A percentile compares a stretch with the other conserved stretches of the same genome.
phyloP scores from a whole-genome alignment of 53 echinoderm and acorn worm genomes.

The Astropecten irregularis region DNA sequence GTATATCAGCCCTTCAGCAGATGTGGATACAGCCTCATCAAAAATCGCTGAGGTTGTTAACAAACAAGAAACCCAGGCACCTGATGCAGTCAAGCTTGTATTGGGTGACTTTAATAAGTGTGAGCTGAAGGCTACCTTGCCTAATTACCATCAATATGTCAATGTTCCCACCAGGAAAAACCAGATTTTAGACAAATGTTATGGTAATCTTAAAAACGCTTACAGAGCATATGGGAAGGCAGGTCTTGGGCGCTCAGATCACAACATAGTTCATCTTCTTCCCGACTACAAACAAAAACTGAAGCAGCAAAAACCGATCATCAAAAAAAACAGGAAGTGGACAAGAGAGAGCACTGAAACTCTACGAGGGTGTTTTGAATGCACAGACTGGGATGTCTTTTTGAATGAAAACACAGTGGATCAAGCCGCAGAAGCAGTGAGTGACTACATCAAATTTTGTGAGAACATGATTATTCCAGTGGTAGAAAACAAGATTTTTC shows the following conservation, averaged over 20 bases:
- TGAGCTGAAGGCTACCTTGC: constrained; percentile 10
- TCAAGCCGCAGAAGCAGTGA: constrained; percentile 12
- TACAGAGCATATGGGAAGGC: constrained; percentile 13
- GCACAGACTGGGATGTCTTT: constrained; percentile 38
- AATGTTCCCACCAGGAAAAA: constrained; percentile 33
- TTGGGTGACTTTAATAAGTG: constrained; percentile 38
- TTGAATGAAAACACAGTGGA: background rate
- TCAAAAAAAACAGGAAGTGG: background rate
- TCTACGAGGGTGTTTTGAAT: constrained; percentile 8
- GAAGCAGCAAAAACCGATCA: constrained; percentile 9
- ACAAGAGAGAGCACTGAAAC: background rate
- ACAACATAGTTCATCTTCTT: constrained; percentile 8
- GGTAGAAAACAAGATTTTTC: constrained; percentile 9
- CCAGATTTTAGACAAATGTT: constrained; percentile 33
- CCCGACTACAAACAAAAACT: constrained; percentile 31
- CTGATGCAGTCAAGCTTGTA: constrained; percentile 11
- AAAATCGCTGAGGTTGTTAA: background rate
- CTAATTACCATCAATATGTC: constrained; percentile 40
- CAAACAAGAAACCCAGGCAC: background rate
- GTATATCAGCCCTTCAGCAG: constrained; percentile 53
- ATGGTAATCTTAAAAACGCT: constrained; percentile 18
- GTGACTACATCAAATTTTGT: constrained; percentile 40
- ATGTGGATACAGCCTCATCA: constrained; percentile 4
- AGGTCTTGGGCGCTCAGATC: constrained; percentile 31
- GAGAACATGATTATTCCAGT: constrained; percentile 1